phyloP scores from a whole-genome alignment of 2,113 vertebrate genomes.

The Chaenocephalus aceratus region DNA sequence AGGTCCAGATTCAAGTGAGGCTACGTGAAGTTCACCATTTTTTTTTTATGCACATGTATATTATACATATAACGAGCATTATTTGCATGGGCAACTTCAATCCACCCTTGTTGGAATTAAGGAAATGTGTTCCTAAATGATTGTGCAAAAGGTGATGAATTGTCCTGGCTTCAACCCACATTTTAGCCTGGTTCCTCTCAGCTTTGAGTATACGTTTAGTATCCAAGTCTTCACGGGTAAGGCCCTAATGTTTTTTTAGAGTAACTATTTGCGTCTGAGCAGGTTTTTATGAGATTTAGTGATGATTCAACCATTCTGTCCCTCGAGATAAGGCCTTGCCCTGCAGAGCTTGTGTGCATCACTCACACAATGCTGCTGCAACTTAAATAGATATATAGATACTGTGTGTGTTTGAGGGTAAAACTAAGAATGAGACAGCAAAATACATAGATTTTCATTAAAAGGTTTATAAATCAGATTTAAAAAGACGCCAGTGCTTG shows the following conservation, averaged over 20 bases:
- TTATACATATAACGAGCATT: background rate
- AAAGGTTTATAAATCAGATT: constrained; percentile 27
- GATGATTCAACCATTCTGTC: constrained; percentile 72
- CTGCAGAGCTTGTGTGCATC: constrained; percentile 40
- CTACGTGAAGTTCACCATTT: background rate
- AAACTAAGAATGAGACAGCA: constrained; percentile 60
- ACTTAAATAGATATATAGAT: background rate
- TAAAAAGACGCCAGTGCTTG: constrained; percentile 9
- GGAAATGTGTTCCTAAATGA: background rate
- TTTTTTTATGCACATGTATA: background rate
- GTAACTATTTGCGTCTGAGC: constrained; percentile 21
- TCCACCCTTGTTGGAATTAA: background rate
- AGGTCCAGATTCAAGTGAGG: background rate
- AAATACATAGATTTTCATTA: constrained; percentile 36
- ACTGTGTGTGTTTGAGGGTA: background rate
- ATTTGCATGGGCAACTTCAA: background rate
- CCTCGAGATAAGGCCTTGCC: constrained; percentile 60
- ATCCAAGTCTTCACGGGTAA: background rate
- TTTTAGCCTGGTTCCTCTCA: background rate
- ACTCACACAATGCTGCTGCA: constrained; percentile 32
- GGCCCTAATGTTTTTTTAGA: background rate
- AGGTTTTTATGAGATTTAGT: constrained; percentile 56
- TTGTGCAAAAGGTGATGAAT: background rate
- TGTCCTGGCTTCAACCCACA: background rate
- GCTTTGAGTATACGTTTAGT: background rate